These are phyloP conservation scores for Falcaria lacertinaria DNA, from an alignment of 2,888 invertebrate genomes.

Conservation along the genomic window DNA sequence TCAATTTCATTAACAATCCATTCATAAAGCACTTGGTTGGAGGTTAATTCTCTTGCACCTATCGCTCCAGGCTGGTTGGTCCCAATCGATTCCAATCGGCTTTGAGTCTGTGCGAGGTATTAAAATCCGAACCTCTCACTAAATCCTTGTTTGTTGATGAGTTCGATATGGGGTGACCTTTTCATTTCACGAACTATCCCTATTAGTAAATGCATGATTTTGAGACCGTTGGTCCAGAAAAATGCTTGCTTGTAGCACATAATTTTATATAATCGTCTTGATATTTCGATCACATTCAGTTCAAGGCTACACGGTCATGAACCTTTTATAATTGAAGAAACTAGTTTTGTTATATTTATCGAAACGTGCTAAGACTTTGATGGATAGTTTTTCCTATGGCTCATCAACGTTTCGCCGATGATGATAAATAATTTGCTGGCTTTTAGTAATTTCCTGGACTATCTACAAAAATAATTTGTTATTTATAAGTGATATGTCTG, in stretches of 20 bases:
- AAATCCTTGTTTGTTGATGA: background rate
- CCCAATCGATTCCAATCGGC: background rate
- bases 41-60: background rate
- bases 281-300: slow-evolving; percentile 17
- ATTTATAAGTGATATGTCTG: too few relatives aligned
- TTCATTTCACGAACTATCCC: background rate
- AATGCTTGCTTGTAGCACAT: slow-evolving; percentile 6
- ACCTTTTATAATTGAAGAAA: slow-evolving; percentile 24
- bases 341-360: slow-evolving; percentile 15
- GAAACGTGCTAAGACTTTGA: slow-evolving; percentile 5
- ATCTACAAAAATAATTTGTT: too few relatives aligned
- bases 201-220: background rate
- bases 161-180: background rate
- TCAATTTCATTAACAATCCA: too few relatives aligned
- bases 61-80: background rate
- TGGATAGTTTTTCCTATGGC: background rate
- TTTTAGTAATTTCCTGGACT: background rate
- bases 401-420: background rate
- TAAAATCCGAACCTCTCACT: background rate
- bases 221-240: background rate
- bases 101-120: background rate
- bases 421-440: background rate
- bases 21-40: background rate
- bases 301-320: slow-evolving; percentile 20
- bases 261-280: slow-evolving; percentile 19